Base-by-base conservation (phyloP, 2,888 invertebrate genomes). In the Epinotia ramella region DNA sequence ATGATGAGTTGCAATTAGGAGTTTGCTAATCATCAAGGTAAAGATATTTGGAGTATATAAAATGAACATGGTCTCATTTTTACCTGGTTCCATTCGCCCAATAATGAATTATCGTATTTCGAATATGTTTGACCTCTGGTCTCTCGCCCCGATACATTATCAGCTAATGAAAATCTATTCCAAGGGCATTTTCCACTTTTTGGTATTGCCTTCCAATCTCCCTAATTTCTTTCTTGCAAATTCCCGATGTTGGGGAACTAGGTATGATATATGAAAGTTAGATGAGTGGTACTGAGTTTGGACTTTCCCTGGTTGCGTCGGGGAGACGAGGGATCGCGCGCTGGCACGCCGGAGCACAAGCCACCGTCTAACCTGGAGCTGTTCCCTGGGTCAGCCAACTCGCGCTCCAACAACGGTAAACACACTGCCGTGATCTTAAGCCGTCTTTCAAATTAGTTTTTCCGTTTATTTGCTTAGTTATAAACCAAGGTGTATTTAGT, bases 361-460 rank as follows among this genome's bases (percentile, higher is more conserved):
- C 96, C 96, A 93, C 96, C 96, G 84, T 95, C 96, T 87, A 95
- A 96, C 92, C 95, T 96, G 92, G 96, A 96, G 94, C 95, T 96
- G 89, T 96, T 96, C 94, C 95, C 96, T 86, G 94, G 95, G 85
- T 92, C 95, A 86, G 94, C 93, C 90, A 93, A 95, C 88, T 95
- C 95, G 89, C 96, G 96, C 91, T 97, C 97, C 94, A 95, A 96
- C 94, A 97, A 97, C 95, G 97, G 97, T 97, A 97, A 96, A 87
- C 86, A 85, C 79, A 80, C 78, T 74, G 33, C 40, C n/a, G 53
- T 66, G 53, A 12, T 20, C 57, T 59, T 53, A 53, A 53, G n/a
- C 53, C 53, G n/a, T 53, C 53, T 53, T n/a, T n/a, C 4, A 6
- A n/a, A 53, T n/a, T 53, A n/a, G 53, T 53, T 53, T n/a, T n/a